Evolutionary conservation across 2,888 invertebrate species (phyloP).

Genomic region (Taphrorychus bicolor): DNA sequence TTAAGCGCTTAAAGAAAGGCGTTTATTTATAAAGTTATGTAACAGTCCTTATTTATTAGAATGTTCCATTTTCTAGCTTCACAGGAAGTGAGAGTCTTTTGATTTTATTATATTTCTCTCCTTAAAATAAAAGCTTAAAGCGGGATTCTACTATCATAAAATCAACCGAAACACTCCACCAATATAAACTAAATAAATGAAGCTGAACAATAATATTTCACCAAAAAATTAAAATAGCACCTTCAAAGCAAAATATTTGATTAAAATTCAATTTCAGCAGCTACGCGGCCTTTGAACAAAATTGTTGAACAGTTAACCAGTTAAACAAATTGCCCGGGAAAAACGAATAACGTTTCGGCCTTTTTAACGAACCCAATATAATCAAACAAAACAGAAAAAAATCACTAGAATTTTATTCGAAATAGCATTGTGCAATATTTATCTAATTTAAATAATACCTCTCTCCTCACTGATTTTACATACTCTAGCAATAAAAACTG

Average conservation of each 20-base stretch:
- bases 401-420: not conserved
- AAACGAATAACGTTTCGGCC: not conserved
- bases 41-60: too few relatives aligned
- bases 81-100: too few relatives aligned
- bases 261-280: not conserved
- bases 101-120: too few relatives aligned
- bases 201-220: too few relatives aligned
- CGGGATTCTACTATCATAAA: too few relatives aligned
- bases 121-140: too few relatives aligned
- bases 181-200: too few relatives aligned
- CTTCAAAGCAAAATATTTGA: not conserved
- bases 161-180: too few relatives aligned
- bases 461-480: slow-evolving; percentile 8
- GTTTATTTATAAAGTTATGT: too few relatives aligned
- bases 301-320: not conserved
- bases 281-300: not conserved
- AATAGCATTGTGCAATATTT: slow-evolving; percentile 4
- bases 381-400: not conserved
- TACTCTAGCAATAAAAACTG: slow-evolving; percentile 1
- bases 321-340: not conserved
- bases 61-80: too few relatives aligned
- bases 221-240: not conserved
- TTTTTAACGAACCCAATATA: not conserved
- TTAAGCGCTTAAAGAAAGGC: too few relatives aligned
- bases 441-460: slow-evolving; percentile 5